phyloP scores from a whole-genome alignment of 1,140 invertebrate genomes.

The Dermatophagoides farinae region DNA sequence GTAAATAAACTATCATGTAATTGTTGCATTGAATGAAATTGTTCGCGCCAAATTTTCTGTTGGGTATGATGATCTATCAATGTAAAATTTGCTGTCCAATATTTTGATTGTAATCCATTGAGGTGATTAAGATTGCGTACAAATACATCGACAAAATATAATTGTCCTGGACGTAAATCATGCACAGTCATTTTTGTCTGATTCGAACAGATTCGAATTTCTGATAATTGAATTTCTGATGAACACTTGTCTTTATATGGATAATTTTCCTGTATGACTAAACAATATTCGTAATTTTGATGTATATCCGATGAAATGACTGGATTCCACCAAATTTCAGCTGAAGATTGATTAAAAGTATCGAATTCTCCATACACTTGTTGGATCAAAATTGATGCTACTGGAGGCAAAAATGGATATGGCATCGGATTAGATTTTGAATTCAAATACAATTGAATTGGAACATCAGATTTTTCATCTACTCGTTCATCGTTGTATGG shows the following conservation, averaged over 20 bases:
- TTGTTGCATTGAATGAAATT: constrained; percentile 17
- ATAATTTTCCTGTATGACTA: neutral
- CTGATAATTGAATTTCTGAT: neutral
- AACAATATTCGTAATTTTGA: neutral
- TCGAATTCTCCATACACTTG: neutral
- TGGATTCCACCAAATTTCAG: constrained; percentile 8
- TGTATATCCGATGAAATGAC: neutral
- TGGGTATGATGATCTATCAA: neutral
- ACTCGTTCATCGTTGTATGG: neutral
- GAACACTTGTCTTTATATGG: neutral
- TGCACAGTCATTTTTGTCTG: constrained; percentile 22
- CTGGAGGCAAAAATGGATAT: neutral
- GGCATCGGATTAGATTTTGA: neutral
- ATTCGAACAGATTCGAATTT: neutral
- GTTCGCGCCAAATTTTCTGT: neutral
- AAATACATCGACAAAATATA: constrained; percentile 26
- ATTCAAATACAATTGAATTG: neutral
- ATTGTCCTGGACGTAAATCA: constrained; percentile 19
- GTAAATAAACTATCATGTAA: constrained; percentile 5
- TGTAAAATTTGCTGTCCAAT: constrained; percentile 10
- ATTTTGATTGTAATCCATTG: constrained; percentile 21
- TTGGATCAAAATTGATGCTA: neutral
- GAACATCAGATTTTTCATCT: neutral
- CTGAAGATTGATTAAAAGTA: neutral
- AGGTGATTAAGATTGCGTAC: constrained; percentile 18